A percentile compares a stretch with the other conserved stretches of the same genome.
These are phyloP conservation scores for Triplophysa bombifrons DNA, from an alignment of 2,797 vertebrate species.

Conservation along the genomic window DNA sequence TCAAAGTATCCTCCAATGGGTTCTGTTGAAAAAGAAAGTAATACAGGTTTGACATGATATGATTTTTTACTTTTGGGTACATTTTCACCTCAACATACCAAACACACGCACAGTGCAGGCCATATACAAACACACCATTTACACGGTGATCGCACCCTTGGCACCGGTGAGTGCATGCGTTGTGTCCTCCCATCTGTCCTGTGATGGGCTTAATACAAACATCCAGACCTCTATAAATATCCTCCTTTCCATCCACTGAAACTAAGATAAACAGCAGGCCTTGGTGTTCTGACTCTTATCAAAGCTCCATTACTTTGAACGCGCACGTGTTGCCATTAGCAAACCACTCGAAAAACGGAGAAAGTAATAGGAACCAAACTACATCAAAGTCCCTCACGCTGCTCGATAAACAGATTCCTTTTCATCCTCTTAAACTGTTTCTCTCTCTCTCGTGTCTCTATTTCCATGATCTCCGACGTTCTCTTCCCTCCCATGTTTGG, in stretches of 20 bases:
- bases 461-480: neutral
- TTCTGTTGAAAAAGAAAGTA: no score
- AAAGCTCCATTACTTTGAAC: constrained; percentile 8
- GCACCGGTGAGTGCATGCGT: neutral
- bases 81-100: constrained; percentile 32
- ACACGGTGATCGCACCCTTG: constrained; percentile 40
- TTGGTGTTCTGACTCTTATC: constrained; percentile 38
- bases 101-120: constrained; percentile 33
- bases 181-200: constrained; percentile 33
- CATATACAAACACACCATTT: constrained; percentile 43
- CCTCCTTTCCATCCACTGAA: constrained; percentile 12
- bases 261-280: constrained; percentile 45
- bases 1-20: no score
- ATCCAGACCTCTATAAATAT: constrained; percentile 12
- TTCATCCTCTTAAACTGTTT: constrained; percentile 25
- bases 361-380: constrained; percentile 22
- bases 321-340: neutral
- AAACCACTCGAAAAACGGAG: constrained; percentile 16
- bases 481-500: neutral
- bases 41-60: no score
- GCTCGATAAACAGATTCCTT: constrained; percentile 31
- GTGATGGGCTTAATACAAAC: constrained; percentile 42
- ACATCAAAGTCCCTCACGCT: constrained; percentile 16
- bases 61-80: no score
- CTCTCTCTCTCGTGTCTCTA: constrained; percentile 25